Percentiles rank a stretch among this genome's conserved stretches.
These are phyloP conservation scores for Fundulus diaphanus DNA, from an alignment of 2,797 vertebrate species.

Conservation along the genomic window DNA sequence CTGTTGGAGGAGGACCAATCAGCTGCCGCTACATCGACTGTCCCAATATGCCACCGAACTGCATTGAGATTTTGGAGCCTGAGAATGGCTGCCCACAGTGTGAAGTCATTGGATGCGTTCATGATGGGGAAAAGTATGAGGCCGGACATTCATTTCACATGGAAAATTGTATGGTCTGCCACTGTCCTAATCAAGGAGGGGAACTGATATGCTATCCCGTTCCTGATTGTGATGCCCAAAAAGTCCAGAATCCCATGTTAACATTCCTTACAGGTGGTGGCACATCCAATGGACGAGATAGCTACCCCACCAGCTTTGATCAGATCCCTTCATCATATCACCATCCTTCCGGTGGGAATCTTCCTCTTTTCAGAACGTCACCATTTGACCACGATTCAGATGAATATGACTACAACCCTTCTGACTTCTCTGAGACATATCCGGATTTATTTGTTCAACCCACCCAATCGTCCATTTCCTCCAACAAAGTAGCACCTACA, in stretches of 20 bases:
- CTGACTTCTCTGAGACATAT: conserved; percentile 57
- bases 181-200: conserved; percentile 89
- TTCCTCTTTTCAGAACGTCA: conserved; percentile 63
- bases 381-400: conserved; percentile 57
- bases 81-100: conserved; percentile 89
- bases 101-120: conserved; percentile 87
- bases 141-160: conserved; percentile 91
- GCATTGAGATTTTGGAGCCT: conserved; percentile 86
- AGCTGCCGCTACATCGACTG: conserved; percentile 95
- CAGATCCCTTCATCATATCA: conserved; percentile 43
- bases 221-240: conserved; percentile 78
- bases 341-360: conserved; percentile 38
- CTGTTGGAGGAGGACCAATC: conserved; percentile 89
- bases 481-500: conserved; percentile 16
- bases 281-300: conserved; percentile 60
- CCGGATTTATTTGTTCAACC: conserved; percentile 30
- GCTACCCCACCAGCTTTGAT: conserved; percentile 82
- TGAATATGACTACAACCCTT: conserved; percentile 76
- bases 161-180: conserved; percentile 89
- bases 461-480: conserved; percentile 30
- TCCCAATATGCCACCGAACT: conserved; percentile 90
- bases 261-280: conserved; percentile 71
- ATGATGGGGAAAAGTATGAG: conserved; percentile 84
- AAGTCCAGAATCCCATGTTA: conserved; percentile 66
- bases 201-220: conserved; percentile 92